phyloP scores from a whole-genome alignment of 1,140 invertebrate species.

The Carcinoscorpius rotundicauda region DNA sequence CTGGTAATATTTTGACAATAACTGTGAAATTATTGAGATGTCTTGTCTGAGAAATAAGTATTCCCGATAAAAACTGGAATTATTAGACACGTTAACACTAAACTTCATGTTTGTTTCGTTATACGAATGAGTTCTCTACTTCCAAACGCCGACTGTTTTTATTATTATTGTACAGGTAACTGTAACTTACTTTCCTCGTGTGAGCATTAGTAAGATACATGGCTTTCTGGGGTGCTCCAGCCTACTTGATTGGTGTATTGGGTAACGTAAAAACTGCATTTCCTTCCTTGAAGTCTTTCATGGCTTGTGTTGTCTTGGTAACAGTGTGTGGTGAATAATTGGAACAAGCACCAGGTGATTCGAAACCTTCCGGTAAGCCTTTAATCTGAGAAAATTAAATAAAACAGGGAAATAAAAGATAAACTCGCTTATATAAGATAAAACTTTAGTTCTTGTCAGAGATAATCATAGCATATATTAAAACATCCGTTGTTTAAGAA shows the following conservation, averaged over 20 bases:
- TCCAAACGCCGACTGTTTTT: too few relatives aligned
- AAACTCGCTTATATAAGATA: slow-evolving; percentile 6
- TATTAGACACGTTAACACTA: too few relatives aligned
- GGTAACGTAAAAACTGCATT: slow-evolving; percentile 90
- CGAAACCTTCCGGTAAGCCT: slow-evolving; percentile 63
- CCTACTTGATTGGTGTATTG: slow-evolving; percentile 83
- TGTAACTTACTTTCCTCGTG: slow-evolving; percentile 53
- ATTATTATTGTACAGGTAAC: slow-evolving; percentile 2
- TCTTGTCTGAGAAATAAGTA: too few relatives aligned
- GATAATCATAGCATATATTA: neutral
- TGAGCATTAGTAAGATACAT: slow-evolving; percentile 81
- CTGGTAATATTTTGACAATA: too few relatives aligned
- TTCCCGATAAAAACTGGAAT: too few relatives aligned
- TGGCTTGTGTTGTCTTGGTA: slow-evolving; percentile 54
- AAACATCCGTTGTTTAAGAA: slow-evolving; percentile 4
- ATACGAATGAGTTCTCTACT: too few relatives aligned
- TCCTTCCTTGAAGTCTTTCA: slow-evolving; percentile 59
- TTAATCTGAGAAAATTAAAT: slow-evolving; percentile 51
- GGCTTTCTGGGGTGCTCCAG: slow-evolving; percentile 96
- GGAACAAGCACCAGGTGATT: slow-evolving; percentile 63
- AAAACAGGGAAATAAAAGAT: neutral
- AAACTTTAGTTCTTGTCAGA: slow-evolving; percentile 5
- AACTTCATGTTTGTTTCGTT: too few relatives aligned
- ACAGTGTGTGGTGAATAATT: slow-evolving; percentile 79
- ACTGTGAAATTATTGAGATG: too few relatives aligned